Conservation (phyloP, 53 echinoderm and acorn worm genomes). For the Temnopleurus reevesii region DNA sequence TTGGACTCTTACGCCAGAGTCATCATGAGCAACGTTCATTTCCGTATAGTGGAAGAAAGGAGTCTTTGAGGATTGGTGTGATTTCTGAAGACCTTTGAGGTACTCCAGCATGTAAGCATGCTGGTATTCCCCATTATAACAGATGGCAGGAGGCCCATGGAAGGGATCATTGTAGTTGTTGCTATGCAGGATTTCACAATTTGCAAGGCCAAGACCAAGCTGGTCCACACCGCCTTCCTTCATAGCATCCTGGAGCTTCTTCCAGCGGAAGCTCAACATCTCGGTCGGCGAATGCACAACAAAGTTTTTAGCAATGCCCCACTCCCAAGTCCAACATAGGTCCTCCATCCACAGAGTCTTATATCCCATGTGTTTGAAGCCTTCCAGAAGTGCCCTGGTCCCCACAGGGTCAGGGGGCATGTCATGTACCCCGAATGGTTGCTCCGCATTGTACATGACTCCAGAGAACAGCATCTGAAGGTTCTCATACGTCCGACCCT, state of each 20-base stretch:
- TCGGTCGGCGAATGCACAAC: conserved; percentile 63
- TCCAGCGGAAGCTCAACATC: conserved; percentile 68
- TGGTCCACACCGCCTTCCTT: conserved; percentile 67
- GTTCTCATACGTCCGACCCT: conserved; percentile 84
- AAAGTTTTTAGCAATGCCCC: conserved; percentile 86
- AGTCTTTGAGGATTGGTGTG: neutral
- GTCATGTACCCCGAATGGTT: conserved; percentile 63
- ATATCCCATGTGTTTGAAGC: conserved; percentile 74
- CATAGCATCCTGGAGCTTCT: conserved; percentile 58
- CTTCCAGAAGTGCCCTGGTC: conserved; percentile 52
- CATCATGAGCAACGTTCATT: conserved; percentile 77
- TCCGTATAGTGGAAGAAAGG: conserved; percentile 80
- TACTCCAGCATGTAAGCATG: conserved; percentile 74
- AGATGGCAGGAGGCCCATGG: conserved; percentile 73
- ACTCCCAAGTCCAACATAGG: conserved; percentile 91
- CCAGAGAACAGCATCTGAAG: conserved; percentile 81
- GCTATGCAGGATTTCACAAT: conserved; percentile 78
- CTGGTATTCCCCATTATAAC: conserved; percentile 83
- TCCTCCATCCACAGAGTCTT: conserved; percentile 81
- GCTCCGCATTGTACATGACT: conserved; percentile 59
- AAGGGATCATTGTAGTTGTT: conserved; percentile 86
- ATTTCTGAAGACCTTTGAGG: conserved; percentile 60
- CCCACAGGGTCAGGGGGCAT: conserved; percentile 70
- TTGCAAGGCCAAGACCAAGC: conserved; percentile 68
- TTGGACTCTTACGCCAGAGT: conserved; percentile 74